phyloP scores from a whole-genome alignment of 2,888 invertebrate genomes.

The Oscheius sp. region DNA sequence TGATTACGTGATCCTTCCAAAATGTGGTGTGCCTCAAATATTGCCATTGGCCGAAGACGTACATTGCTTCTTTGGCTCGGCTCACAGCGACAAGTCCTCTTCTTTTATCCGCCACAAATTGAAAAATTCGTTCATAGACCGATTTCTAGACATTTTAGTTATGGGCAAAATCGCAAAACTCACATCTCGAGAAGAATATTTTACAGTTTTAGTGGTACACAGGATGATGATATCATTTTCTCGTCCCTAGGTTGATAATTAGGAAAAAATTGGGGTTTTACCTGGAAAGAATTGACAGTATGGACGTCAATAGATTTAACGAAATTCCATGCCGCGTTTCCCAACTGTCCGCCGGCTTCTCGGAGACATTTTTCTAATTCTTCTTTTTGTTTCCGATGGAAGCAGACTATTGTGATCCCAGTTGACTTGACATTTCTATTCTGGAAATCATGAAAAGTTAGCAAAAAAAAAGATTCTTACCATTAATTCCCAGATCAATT shows the following conservation, averaged over 20 bases:
- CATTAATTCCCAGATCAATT: no score
- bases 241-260: neutral
- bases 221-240: neutral
- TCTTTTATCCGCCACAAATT: neutral
- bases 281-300: conserved; percentile 3
- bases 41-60: conserved; percentile 10
- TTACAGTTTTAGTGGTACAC: neutral
- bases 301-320: neutral
- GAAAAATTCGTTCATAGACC: neutral
- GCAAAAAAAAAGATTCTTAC: no score
- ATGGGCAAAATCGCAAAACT: no score
- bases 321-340: neutral
- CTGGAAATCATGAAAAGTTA: no score
- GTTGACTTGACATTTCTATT: neutral
- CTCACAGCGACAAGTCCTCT: neutral
- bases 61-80: neutral
- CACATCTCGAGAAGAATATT: no score
- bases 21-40: neutral
- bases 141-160: neutral
- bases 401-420: neutral
- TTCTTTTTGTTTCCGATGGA: neutral
- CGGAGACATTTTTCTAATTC: neutral
- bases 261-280: no score
- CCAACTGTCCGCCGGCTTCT: neutral
- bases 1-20: neutral